phyloP scores from a whole-genome alignment of 2,888 invertebrate genomes.

The Punctoribates punctum region DNA sequence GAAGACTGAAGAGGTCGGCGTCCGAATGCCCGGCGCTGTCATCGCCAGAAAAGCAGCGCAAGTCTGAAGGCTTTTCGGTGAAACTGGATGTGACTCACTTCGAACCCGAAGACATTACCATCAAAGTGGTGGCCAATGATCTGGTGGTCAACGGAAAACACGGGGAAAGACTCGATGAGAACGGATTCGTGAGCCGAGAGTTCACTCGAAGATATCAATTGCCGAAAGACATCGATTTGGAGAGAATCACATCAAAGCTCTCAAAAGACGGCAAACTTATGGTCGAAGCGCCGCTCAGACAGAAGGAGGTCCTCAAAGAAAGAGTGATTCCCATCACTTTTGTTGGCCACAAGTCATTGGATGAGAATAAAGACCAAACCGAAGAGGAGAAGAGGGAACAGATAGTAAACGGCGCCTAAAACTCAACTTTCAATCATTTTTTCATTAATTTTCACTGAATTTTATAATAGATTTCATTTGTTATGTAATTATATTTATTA shows the following conservation, averaged over 20 bases:
- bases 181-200: constrained; percentile 47
- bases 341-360: no score
- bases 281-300: constrained; percentile 45
- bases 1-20: neutral
- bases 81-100: constrained; percentile 46
- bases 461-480: no score
- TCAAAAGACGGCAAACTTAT: constrained; percentile 44
- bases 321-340: constrained; percentile 7
- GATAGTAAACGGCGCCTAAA: no score
- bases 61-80: constrained; percentile 1
- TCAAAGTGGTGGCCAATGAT: constrained; percentile 46
- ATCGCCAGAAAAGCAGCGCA: no score
- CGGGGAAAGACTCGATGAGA: constrained; percentile 47
- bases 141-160: constrained; percentile 48
- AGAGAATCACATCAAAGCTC: constrained; percentile 45
- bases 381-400: no score
- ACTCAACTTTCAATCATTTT: no score
- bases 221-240: constrained; percentile 45
- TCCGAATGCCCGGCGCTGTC: no score
- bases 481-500: no score
- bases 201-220: constrained; percentile 47
- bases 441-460: no score
- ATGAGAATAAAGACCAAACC: no score
- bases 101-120: constrained; percentile 45
- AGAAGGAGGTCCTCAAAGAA: neutral